Conservation (phyloP, 2,888 invertebrate species). For the Dioctria rufipes region DNA sequence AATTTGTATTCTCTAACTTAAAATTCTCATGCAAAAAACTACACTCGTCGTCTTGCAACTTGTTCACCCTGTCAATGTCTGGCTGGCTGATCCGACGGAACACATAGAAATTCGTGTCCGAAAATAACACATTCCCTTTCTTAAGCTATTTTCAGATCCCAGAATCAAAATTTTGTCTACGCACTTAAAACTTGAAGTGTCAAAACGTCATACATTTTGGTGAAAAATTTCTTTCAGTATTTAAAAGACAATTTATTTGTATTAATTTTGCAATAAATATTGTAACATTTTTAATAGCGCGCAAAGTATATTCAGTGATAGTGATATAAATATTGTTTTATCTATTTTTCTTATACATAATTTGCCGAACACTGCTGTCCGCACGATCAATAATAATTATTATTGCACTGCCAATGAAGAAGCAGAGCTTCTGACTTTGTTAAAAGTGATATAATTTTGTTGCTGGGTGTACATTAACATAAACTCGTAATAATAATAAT, state of each 20-base stretch:
- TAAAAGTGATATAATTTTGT: too few relatives aligned
- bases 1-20: neutral
- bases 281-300: too few relatives aligned
- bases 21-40: conserved; percentile 11
- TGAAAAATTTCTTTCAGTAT: conserved; percentile 28
- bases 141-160: conserved; percentile 66
- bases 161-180: conserved; percentile 63
- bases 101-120: conserved; percentile 57
- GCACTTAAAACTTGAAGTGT: conserved; percentile 60
- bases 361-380: too few relatives aligned
- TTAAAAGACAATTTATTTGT: conserved; percentile 26
- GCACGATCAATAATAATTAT: too few relatives aligned
- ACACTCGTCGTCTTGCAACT: conserved; percentile 19
- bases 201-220: conserved; percentile 53
- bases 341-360: too few relatives aligned
- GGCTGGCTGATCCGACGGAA: conserved; percentile 24
- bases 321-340: too few relatives aligned
- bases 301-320: too few relatives aligned
- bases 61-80: conserved; percentile 46
- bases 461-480: too few relatives aligned
- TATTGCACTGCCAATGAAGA: too few relatives aligned
- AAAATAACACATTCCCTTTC: conserved; percentile 66
- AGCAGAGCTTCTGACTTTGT: too few relatives aligned
- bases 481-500: too few relatives aligned
- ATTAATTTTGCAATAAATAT: neutral